Evolutionary conservation across 1,140 invertebrate genomes (phyloP), one percentile per base, ranked within the genome.

Genomic region (Zaprionus inermis): DNA sequence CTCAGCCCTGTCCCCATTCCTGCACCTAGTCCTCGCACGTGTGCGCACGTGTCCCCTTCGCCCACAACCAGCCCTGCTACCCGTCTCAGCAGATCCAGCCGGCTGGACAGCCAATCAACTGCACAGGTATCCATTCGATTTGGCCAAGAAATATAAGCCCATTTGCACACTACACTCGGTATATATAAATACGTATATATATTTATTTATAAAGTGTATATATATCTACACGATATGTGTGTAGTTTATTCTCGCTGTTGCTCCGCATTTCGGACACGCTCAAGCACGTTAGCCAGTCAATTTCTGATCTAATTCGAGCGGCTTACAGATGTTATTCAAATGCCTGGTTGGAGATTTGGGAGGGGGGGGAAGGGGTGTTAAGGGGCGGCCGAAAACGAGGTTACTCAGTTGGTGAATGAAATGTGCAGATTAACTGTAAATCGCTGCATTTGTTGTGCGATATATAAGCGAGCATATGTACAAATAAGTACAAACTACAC

Each of bases 341-440:
- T 28, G 20, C 34, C 38, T n/a, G n/a, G n/a, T n/a, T n/a, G n/a
- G n/a, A n/a, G n/a, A n/a, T n/a, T 14, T 38, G 36, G 14, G 28
- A 6, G 3, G 6, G 6, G 28, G 28, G 28, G 28, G 34, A 36
- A n/a, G 12, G 14, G 36, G 5, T 2, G 4, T 0, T 5, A 12
- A 5, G 36, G 36, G 36, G 12, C 7, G 6, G 14, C 14, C 2
- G 36, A 6, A 7, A 38, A 38, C 5, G n/a, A 16, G n/a, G 32
- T 51, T 64, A 65, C 41, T 32, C 55, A 72, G 49, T 66, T 51
- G 28, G 49, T 56, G 49, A 68, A 68, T 36, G 49, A 46, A 68
- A 68, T 61, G 20, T 49, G 57, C 36, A 67, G 65, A 68, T 73
- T 73, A 73, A 69, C 49, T 73, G 71, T 68, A 73, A 73, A 73